Conservation (phyloP, 2,113 vertebrate species). For the Melozone crissalis region DNA sequence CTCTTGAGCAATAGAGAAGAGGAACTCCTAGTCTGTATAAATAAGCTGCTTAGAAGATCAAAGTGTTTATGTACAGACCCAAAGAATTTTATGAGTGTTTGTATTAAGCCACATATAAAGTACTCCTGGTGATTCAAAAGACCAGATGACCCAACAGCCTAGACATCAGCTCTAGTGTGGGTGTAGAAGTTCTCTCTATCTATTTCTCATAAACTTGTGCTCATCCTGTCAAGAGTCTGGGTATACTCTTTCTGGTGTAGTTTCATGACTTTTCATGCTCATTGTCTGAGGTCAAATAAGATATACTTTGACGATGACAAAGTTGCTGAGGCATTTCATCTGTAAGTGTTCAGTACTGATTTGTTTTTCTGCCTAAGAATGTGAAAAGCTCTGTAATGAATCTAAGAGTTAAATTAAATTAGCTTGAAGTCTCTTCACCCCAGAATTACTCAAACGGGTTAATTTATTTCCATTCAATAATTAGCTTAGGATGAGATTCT, state of each 20-base stretch:
- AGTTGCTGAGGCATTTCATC: not conserved
- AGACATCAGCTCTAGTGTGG: fast-evolving
- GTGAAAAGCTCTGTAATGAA: not conserved
- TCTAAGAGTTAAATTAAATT: not conserved
- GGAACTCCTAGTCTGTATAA: not conserved
- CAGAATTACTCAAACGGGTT: not conserved
- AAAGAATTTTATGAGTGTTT: not conserved
- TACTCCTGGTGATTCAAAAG: not conserved
- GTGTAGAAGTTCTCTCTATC: not conserved
- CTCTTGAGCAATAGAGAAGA: not conserved
- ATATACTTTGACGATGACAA: fast-evolving
- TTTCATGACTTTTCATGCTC: not conserved
- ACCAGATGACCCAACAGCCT: not conserved
- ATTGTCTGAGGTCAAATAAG: not conserved
- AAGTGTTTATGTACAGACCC: not conserved
- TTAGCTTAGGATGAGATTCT: not conserved
- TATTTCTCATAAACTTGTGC: not conserved
- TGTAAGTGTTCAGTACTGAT: fast-evolving
- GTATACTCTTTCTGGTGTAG: not conserved
- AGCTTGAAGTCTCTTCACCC: not conserved
- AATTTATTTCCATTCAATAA: not conserved
- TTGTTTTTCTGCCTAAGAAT: not conserved
- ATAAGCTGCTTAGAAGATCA: not conserved
- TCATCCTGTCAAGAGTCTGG: not conserved
- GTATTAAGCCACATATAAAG: not conserved